Evolutionary conservation across 1,140 invertebrate species (phyloP), one percentile per base, ranked within the genome.

Genomic region (Dinothrombium tinctorium): DNA sequence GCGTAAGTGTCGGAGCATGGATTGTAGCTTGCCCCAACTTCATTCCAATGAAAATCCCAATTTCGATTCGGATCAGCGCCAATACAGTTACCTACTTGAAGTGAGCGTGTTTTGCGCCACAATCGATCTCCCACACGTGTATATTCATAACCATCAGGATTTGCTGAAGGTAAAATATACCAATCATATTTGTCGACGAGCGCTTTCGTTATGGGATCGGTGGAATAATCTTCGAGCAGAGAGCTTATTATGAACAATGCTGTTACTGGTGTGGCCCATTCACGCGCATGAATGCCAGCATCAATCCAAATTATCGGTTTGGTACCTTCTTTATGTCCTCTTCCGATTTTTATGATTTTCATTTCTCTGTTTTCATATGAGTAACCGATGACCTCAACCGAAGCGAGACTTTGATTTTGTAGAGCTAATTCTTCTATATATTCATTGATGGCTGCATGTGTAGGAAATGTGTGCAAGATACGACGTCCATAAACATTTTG

Each of bases 261-360:
- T 0, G 70, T 67, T 0, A 74, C 73, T 1, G 75, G 69, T 0
- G 69, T 59, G 7, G 75, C 63, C 78, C 77, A 81, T 56, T 81
- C 77, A 26, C 76, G 61, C 0, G 74, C 76, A 52, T 80, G 84
- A 51, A 87, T 82, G 2, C 68, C 68, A 46, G 21, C 21, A 23
- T 37, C 35, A 14, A 72, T 65, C 64, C 66, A 71, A 42, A 73
- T 61, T 0, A 59, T 60, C 2, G 66, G 60, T 46, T 68, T 64
- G 0, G 56, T 59, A 11, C 14, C 22, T 8, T 36, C 36, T 28
- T 28, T 28, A 5, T n/a, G 23, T 36, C 17, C 12, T 2, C 17
- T 36, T 1, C 33, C 33, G 17, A 36, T 36, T 17, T 36, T 11
- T 2, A 28, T 28, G n/a, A 28, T 28, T n/a, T 7, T 28, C 7